phyloP scores from a whole-genome alignment of 2,888 invertebrate species.

The Scaptomyza reducta region DNA sequence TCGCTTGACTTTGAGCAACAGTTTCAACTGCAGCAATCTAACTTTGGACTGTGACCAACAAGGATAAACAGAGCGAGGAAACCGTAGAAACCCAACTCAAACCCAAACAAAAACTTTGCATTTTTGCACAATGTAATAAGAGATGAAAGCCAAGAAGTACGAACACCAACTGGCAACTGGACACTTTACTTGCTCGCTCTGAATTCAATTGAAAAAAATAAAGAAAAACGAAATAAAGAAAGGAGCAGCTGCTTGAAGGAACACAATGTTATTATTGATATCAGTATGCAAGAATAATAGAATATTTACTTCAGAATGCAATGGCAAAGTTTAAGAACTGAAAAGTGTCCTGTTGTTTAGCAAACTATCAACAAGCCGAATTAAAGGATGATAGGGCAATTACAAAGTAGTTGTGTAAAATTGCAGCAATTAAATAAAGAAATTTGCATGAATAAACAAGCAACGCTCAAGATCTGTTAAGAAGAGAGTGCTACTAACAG shows the following conservation, averaged over 20 bases:
- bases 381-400: not conserved
- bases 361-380: not conserved
- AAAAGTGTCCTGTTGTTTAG: not conserved
- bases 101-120: conserved; percentile 63
- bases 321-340: conserved; percentile 5
- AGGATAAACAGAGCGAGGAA: not conserved
- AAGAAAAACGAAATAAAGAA: not conserved
- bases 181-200: conserved; percentile 35
- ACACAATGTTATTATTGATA: conserved; percentile 56
- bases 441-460: not conserved
- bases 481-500: not conserved
- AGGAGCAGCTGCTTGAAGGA: conserved; percentile 55
- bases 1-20: conserved; percentile 44
- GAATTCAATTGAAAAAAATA: conserved; percentile 34
- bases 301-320: conserved; percentile 24
- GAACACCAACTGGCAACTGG: conserved; percentile 28
- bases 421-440: not conserved
- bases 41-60: conserved; percentile 43
- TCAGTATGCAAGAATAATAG: conserved; percentile 27
- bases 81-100: conserved; percentile 2
- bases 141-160: conserved; percentile 57
- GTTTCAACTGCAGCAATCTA: conserved; percentile 65
- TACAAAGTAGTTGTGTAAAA: not conserved
- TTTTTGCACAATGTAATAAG: conserved; percentile 69
- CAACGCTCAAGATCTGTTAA: not conserved